These are phyloP conservation scores for Chloroclysta siterata DNA, from an alignment of 2,888 invertebrate species.

Conservation along the genomic window DNA sequence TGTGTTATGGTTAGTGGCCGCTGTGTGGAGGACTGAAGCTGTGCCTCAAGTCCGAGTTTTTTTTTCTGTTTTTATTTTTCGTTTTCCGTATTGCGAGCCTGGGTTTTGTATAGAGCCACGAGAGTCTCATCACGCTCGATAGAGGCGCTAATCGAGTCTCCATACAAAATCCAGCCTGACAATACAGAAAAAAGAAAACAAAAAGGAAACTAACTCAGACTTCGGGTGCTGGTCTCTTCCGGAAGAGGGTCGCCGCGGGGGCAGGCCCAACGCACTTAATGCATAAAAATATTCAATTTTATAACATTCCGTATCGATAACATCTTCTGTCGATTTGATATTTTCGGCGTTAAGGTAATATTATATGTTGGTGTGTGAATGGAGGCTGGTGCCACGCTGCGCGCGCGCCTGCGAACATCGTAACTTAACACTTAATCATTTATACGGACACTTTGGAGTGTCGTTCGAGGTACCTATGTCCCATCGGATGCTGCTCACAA, in stretches of 20 bases:
- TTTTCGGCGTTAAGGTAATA: slow-evolving; percentile 83
- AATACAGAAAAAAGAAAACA: too few species aligned
- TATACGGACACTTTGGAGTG: slow-evolving; percentile 77
- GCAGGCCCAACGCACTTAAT: slow-evolving; percentile 61
- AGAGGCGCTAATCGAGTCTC: too few species aligned
- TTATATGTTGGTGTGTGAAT: slow-evolving; percentile 74
- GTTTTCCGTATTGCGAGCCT: too few species aligned
- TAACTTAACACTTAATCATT: slow-evolving; percentile 85
- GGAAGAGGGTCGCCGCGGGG: slow-evolving; percentile 74
- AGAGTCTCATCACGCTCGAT: too few species aligned
- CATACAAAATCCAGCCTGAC: too few species aligned
- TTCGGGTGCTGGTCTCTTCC: slow-evolving; percentile 38
- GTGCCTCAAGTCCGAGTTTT: too few species aligned
- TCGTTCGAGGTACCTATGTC: slow-evolving; percentile 51
- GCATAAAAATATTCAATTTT: slow-evolving; percentile 84
- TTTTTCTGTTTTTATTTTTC: too few species aligned
- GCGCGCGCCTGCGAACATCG: slow-evolving; percentile 72
- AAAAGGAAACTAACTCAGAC: too few species aligned
- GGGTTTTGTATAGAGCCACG: too few species aligned
- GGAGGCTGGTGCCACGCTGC: slow-evolving; percentile 74
- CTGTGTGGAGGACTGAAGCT: background rate
- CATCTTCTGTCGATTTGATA: slow-evolving; percentile 84
- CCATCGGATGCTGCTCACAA: slow-evolving; percentile 44
- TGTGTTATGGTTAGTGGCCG: slow-evolving; percentile 24
- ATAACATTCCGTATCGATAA: slow-evolving; percentile 81